Conservation (phyloP, 1,140 invertebrate genomes). For the Pseudoatta argentina region DNA sequence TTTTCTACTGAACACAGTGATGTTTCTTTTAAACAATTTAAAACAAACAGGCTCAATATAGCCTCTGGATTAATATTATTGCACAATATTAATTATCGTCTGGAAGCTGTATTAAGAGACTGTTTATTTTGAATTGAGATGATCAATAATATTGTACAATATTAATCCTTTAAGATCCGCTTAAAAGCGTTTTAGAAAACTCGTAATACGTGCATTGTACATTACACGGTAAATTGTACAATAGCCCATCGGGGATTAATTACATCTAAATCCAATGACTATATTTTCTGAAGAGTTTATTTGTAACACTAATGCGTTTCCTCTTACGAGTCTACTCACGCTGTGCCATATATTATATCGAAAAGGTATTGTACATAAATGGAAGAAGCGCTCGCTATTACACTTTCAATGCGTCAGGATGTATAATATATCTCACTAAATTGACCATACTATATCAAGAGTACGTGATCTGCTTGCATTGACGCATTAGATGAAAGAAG, state of each 20-base stretch:
- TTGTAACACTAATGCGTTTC: conserved; percentile 35
- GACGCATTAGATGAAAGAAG: not conserved
- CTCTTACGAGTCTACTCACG: conserved; percentile 19
- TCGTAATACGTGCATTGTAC: not conserved
- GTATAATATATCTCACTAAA: conserved; percentile 31
- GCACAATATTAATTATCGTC: no score
- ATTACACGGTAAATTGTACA: not conserved
- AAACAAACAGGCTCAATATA: no score
- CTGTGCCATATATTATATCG: conserved; percentile 16
- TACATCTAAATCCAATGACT: not conserved
- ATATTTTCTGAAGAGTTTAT: not conserved
- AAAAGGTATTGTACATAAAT: conserved; percentile 9
- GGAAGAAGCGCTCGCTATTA: conserved; percentile 14
- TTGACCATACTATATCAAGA: conserved; percentile 26
- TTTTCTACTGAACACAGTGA: no score
- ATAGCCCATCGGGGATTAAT: not conserved
- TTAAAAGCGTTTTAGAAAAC: not conserved
- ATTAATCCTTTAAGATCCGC: no score
- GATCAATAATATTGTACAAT: no score
- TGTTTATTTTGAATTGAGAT: no score
- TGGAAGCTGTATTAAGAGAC: no score
- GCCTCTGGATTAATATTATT: no score
- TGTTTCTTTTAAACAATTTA: no score
- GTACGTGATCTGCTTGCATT: conserved; percentile 39
- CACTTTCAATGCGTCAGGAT: conserved; percentile 13